These are phyloP conservation scores for Syrista parreyssii DNA, from an alignment of 2,888 invertebrate species.

Conservation along the genomic window DNA sequence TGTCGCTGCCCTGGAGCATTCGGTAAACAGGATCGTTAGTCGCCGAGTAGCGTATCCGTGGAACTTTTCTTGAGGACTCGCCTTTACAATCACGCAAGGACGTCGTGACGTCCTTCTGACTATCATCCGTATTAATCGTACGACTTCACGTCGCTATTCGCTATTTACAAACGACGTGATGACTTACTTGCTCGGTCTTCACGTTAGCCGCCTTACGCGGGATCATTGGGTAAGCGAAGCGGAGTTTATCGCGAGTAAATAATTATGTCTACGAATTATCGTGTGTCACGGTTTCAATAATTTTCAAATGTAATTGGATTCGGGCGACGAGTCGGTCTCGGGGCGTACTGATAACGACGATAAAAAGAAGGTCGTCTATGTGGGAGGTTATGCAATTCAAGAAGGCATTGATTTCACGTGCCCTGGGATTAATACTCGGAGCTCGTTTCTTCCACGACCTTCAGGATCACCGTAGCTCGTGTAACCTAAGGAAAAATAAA, in stretches of 20 bases:
- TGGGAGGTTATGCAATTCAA: conserved; percentile 57
- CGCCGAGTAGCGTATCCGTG: background rate
- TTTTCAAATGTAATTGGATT: background rate
- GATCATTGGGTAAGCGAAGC: background rate
- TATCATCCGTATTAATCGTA: background rate
- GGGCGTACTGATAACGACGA: conserved; percentile 36
- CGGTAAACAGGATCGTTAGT: conserved; percentile 1
- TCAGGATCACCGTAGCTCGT: conserved; percentile 21
- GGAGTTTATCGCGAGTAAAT: background rate
- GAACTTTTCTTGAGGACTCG: background rate
- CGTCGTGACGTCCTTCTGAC: background rate
- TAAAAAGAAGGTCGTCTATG: conserved; percentile 53
- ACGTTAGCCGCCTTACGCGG: too few species aligned
- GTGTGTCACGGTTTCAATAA: background rate
- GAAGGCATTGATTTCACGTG: conserved; percentile 45
- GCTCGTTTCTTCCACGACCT: background rate
- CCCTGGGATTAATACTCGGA: background rate
- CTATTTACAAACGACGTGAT: background rate
- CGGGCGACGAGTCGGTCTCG: conserved; percentile 47
- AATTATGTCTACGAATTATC: background rate
- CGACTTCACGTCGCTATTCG: background rate
- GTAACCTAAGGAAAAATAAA: conserved; percentile 21
- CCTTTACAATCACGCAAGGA: background rate
- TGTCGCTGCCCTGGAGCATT: background rate
- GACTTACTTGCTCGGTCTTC: background rate